Evolutionary conservation across 2,888 invertebrate genomes (phyloP).

Genomic region (Cephus runcator): DNA sequence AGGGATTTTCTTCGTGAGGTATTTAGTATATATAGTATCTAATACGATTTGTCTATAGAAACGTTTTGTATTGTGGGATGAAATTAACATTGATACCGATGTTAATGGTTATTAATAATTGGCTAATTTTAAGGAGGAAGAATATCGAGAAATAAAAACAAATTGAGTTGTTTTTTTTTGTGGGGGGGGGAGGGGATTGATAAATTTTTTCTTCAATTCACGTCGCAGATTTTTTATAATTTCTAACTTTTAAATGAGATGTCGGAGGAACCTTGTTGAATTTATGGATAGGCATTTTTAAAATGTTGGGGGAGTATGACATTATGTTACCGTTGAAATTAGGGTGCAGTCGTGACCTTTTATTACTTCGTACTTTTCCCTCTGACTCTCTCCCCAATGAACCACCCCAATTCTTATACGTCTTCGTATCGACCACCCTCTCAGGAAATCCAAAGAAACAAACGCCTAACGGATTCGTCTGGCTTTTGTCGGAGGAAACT

Average conservation of each 20-base stretch:
- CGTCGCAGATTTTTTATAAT: constrained; percentile 4
- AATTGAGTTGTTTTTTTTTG: constrained; percentile 1
- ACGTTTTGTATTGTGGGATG: background rate
- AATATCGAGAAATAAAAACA: background rate
- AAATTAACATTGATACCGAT: background rate
- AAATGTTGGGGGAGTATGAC: background rate
- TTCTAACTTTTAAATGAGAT: background rate
- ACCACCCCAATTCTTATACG: background rate
- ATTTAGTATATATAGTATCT: background rate
- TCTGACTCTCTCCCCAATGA: background rate
- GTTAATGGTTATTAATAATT: background rate
- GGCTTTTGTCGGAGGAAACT: background rate
- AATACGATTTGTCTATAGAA: background rate
- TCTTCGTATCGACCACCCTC: background rate
- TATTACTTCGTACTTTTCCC: background rate
- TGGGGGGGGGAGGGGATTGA: background rate
- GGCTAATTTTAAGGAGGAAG: background rate
- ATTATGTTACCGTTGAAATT: background rate
- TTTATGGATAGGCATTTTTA: background rate
- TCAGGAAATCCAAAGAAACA: background rate
- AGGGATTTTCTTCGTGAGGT: no score
- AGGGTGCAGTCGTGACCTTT: background rate
- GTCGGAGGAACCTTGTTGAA: background rate
- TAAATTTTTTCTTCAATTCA: background rate
- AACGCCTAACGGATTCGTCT: background rate